Evolutionary conservation across 2,888 invertebrate genomes (phyloP).

Genomic region (Rutpela maculata): DNA sequence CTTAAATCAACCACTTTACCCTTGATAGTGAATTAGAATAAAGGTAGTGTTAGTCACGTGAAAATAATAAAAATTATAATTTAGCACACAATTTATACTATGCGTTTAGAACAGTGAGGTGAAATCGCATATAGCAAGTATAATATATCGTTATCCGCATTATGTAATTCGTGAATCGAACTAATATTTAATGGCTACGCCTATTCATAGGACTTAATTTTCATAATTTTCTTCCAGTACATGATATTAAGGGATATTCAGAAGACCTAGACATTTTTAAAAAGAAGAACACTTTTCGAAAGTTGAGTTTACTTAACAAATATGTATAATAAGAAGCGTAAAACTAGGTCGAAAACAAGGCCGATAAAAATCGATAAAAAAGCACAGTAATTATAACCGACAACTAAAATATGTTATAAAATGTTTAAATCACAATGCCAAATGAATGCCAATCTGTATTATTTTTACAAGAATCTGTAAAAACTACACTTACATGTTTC

Average conservation of each 20-base stretch:
- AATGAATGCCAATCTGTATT: background rate
- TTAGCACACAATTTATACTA: slow-evolving; percentile 56
- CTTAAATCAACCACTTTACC: slow-evolving; percentile 37
- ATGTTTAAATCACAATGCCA: background rate
- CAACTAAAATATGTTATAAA: background rate
- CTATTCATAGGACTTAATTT: slow-evolving; percentile 50
- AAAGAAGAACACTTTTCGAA: slow-evolving; percentile 1
- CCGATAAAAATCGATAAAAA: slow-evolving; percentile 44
- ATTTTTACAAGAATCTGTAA: background rate
- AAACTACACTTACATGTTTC: slow-evolving; percentile 61
- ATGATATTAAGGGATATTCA: no score
- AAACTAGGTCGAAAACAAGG: slow-evolving; percentile 42
- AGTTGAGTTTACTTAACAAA: background rate
- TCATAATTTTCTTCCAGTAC: background rate
- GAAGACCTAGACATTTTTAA: no score
- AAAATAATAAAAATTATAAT: slow-evolving; percentile 57
- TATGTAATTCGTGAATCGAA: slow-evolving; percentile 52
- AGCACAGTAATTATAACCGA: slow-evolving; percentile 1
- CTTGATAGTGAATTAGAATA: background rate
- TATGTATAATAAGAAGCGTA: slow-evolving; percentile 23
- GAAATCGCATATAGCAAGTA: slow-evolving; percentile 24
- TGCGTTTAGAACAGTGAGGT: slow-evolving; percentile 51
- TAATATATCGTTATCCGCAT: slow-evolving; percentile 54
- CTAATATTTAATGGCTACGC: slow-evolving; percentile 61
- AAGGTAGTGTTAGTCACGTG: slow-evolving; percentile 63